Evolutionary conservation across 2,888 invertebrate species (phyloP).

Genomic region (Eulithis prunata): DNA sequence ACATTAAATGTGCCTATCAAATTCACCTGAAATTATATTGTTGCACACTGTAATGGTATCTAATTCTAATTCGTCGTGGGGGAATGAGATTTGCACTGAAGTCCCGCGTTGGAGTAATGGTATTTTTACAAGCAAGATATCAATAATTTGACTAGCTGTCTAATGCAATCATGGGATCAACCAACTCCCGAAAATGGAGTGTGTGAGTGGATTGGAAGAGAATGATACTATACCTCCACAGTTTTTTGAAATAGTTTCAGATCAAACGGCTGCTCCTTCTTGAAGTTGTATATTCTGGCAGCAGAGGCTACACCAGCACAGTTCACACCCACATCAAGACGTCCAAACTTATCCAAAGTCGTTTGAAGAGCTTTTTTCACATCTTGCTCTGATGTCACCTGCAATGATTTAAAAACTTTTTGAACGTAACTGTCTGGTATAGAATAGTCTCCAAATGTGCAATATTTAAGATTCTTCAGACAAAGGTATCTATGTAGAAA

Average conservation of each 20-base stretch:
- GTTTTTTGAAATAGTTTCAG: conserved; percentile 91
- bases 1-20: conserved; percentile 97
- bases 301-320: conserved; percentile 98
- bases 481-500: no score
- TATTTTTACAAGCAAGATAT: no score
- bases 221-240: conserved; percentile 80
- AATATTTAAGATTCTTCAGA: no score
- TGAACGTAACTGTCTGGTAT: no score
- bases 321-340: conserved; percentile 94
- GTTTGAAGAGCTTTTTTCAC: conserved; percentile 89
- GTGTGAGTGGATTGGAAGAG: neutral
- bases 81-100: no score
- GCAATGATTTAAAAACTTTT: conserved; percentile 1
- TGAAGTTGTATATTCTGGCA: conserved; percentile 94
- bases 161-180: no score
- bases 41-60: neutral
- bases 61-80: no score
- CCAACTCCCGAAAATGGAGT: no score
- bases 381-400: conserved; percentile 94
- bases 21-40: conserved; percentile 87
- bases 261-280: conserved; percentile 91
- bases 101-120: no score
- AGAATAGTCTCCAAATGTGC: no score
- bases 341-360: conserved; percentile 92
- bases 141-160: no score